Evolutionary conservation across 1,140 invertebrate genomes (phyloP).

Genomic region (Anagrus nilaparvatae): DNA sequence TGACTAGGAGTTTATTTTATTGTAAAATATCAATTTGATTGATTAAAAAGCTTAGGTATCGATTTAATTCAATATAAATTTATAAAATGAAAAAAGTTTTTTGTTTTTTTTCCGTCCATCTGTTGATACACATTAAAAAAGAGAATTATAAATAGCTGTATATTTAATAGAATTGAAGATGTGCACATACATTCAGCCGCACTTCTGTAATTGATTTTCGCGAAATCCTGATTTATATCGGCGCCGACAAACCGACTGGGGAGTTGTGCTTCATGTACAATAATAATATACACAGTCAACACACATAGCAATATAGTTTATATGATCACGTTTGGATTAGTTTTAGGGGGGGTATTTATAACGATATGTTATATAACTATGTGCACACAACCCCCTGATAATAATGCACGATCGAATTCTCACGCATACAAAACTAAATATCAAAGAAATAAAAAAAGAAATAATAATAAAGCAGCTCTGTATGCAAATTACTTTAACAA

Average conservation of each 20-base stretch:
- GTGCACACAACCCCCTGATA: too few relatives aligned
- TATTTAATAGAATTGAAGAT: too few relatives aligned
- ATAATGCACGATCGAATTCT: too few relatives aligned
- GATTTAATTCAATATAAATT: too few relatives aligned
- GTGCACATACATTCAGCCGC: background rate
- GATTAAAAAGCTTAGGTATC: too few relatives aligned
- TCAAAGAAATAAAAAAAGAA: too few relatives aligned
- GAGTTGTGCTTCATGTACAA: background rate
- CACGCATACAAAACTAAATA: too few relatives aligned
- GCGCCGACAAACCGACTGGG: slow-evolving; percentile 7
- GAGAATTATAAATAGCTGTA: slow-evolving; percentile 9
- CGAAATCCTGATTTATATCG: slow-evolving; percentile 15
- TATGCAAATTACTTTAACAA: slow-evolving; percentile 19
- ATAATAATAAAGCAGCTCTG: too few relatives aligned
- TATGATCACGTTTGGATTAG: slow-evolving; percentile 4
- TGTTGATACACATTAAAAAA: slow-evolving; percentile 3
- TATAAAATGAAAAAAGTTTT: too few relatives aligned
- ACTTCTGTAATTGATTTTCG: slow-evolving; percentile 13
- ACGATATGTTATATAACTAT: too few relatives aligned
- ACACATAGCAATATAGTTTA: slow-evolving; percentile 2
- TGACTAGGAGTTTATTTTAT: too few relatives aligned
- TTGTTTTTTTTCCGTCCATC: slow-evolving; percentile 15
- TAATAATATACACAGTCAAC: background rate
- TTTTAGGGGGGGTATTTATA: background rate
- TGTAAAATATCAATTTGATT: too few relatives aligned